A percentile compares a stretch with the other conserved stretches of the same genome.
These are phyloP conservation scores for Eretmochelys imbricata DNA, from an alignment of 2,113 vertebrate genomes.

Conservation along the genomic window DNA sequence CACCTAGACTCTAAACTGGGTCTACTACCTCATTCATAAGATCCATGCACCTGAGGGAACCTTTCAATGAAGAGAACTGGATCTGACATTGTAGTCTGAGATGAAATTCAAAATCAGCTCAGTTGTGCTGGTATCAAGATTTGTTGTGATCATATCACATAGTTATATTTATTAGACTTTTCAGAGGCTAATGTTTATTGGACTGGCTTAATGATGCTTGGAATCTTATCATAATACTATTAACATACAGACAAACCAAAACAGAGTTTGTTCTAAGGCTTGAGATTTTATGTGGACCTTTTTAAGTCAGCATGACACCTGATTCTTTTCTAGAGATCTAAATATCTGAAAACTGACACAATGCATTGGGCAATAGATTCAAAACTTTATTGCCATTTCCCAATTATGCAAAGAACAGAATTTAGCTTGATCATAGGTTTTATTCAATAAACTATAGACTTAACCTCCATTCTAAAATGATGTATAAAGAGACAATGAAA, in stretches of 20 bases:
- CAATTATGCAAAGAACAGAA: neutral
- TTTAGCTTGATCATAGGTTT: neutral
- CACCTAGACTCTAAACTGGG: neutral
- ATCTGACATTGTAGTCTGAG: neutral
- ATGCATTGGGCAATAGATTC: neutral
- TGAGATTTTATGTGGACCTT: neutral
- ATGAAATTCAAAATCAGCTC: neutral
- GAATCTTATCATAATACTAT: neutral
- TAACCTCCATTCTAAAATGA: neutral
- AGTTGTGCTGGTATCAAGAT: neutral
- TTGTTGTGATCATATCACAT: neutral
- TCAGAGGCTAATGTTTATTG: neutral
- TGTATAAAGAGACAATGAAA: neutral
- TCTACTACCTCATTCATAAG: neutral
- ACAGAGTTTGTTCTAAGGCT: neutral
- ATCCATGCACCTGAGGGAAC: fast-evolving
- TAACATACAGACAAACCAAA: neutral
- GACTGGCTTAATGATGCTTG: neutral
- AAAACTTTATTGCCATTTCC: neutral
- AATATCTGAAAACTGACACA: neutral
- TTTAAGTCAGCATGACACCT: neutral
- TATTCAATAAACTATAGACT: neutral
- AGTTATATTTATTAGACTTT: neutral
- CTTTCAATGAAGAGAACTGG: neutral
- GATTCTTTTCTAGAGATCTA: neutral